These are phyloP conservation scores for Paradoxurus hermaphroditus DNA, from an alignment of 2,113 vertebrate genomes.

Conservation along the genomic window DNA sequence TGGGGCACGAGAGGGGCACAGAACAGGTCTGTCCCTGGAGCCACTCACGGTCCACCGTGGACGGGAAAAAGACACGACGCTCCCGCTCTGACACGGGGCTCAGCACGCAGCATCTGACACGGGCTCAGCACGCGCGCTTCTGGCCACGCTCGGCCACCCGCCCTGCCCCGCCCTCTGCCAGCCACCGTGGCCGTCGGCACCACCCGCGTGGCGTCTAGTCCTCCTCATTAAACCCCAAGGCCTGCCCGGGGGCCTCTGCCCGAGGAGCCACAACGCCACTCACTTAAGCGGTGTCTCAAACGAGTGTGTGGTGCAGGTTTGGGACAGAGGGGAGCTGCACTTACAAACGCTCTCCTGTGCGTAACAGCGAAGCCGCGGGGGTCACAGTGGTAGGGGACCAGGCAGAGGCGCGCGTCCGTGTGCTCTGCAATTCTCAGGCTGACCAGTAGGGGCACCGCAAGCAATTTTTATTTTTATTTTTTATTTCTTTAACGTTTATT, in stretches of 20 bases:
- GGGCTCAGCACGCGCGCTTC: neutral
- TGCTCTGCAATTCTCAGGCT: neutral
- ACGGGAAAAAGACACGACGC: too few species aligned
- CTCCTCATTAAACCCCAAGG: neutral
- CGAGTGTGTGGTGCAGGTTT: neutral
- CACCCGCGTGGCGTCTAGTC: neutral
- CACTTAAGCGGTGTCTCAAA: neutral
- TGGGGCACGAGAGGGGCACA: rapidly evolving
- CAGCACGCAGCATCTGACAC: neutral
- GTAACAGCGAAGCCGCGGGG: neutral
- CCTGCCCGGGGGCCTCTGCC: neutral
- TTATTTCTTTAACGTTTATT: too few species aligned
- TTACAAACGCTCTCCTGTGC: neutral
- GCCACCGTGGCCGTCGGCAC: neutral
- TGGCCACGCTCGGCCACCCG: neutral
- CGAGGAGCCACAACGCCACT: neutral
- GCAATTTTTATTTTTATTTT: neutral
- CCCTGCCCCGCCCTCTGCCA: neutral
- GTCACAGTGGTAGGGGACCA: neutral
- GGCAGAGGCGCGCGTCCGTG: neutral
- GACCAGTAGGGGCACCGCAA: neutral
- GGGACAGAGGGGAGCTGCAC: neutral
- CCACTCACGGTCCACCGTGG: too few species aligned
- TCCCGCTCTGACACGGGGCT: too few species aligned
- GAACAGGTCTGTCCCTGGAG: neutral